These are phyloP conservation scores for Erynnis tages DNA, from an alignment of 2,888 invertebrate genomes.

Conservation along the genomic window DNA sequence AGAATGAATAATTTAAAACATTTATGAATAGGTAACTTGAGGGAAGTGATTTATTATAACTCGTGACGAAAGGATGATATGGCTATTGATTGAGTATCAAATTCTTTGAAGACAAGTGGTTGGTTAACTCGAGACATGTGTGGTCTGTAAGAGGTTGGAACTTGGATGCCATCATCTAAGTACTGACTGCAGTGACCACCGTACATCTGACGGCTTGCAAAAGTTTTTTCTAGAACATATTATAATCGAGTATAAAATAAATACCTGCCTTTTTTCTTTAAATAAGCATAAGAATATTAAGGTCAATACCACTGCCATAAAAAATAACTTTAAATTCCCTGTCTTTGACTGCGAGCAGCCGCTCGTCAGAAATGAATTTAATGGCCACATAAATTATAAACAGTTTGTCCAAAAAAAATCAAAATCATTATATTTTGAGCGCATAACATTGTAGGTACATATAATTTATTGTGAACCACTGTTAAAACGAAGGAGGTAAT, in stretches of 20 bases:
- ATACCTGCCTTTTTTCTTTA: background rate
- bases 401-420: background rate
- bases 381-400: conserved; percentile 14
- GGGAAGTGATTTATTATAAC: too few relatives aligned
- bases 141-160: too few relatives aligned
- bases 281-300: conserved; percentile 5
- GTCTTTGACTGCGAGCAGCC: background rate
- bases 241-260: too few relatives aligned
- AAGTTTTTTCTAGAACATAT: too few relatives aligned
- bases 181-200: too few relatives aligned
- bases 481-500: background rate
- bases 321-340: conserved; percentile 11
- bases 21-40: too few relatives aligned
- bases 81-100: too few relatives aligned
- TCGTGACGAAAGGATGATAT: too few relatives aligned
- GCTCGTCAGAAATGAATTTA: conserved; percentile 2
- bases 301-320: conserved; percentile 14
- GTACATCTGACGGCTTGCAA: too few relatives aligned
- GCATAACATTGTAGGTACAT: background rate
- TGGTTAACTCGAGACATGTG: too few relatives aligned
- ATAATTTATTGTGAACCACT: background rate
- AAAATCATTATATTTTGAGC: background rate
- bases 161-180: too few relatives aligned
- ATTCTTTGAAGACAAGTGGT: too few relatives aligned
- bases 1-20: background rate